Base-by-base conservation (phyloP, 2,797 vertebrate genomes). In the Fringilla coelebs region DNA sequence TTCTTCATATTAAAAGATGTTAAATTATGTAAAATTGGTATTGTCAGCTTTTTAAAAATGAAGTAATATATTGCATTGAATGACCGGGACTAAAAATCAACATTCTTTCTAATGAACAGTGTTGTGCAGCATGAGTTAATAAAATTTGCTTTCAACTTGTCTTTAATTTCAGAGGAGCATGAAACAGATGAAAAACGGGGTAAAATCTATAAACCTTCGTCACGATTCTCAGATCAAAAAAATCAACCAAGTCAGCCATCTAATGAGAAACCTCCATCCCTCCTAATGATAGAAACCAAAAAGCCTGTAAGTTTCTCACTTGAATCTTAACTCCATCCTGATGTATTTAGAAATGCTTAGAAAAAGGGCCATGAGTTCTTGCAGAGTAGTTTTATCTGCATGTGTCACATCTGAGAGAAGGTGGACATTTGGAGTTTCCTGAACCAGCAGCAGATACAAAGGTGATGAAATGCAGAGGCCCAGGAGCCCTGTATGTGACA, bases 141-240 rank as follows among this genome's bases (percentile, higher is more conserved):
- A 45, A 17, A 26, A 16, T 61, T 76, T 85, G 29, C 5, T 46
- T 96, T 97, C 49, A 85, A 65, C 61, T 82, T 91, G 21, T n/a
- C 24, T 96, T 97, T 48, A 66, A 78, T 98, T 98, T 92, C 98
- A 99, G 99, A 99, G 83, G 99, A 99, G 97, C 96, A 98, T 75
- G 98, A 98, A 94, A 96, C 98, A 40, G 99, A 99, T 97, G 99
- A 99, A 8, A 99, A 99, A 97, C 98, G 96, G 97, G 99, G 99
- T 93, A 99, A 99, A 97, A 98, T 99, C 89, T 99, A 99, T 97
- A 99, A 99, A 92, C 99, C 99, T 54, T 99, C 99, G 48, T 99
- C 99, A 51, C 98, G 99, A 81, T 98, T 99, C 98, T 96, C 98
- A 49, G 98, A 99, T 96, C 97, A 98, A 63, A 99, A 99, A 98